Evolutionary conservation across 2,113 vertebrate genomes (phyloP), one percentile per base, ranked within the genome.

Genomic region (Ceuthmochares aereus): DNA sequence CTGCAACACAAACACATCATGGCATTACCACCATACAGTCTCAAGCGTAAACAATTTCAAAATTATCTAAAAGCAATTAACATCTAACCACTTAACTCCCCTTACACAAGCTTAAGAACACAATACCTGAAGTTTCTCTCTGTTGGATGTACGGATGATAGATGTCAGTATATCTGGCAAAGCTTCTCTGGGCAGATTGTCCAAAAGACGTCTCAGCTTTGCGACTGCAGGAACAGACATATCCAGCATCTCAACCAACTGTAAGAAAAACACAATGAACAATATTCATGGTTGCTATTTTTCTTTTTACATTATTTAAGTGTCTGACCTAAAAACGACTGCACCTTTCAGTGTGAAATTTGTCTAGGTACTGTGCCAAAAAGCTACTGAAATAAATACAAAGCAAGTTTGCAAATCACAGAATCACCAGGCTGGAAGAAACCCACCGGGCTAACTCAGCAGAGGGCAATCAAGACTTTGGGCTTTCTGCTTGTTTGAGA

Each of bases 171-270:
- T 98, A 54, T 99, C 99, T 6, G 99, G 99, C 14, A 99, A 97
- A 14, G 99, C 98, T 96, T 99, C 99, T 73, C 98, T 98, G 14
- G 99, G 99, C 59, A 99, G 98, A 80, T 97, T 99, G 97, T 99
- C 99, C 96, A 99, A 80, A 63, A 99, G 98, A 22, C 98, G 98
- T 47, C 99, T 98, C 88, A 99, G 98, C 95, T 99, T 99, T 26
- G 99, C 99, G 4, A 99, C 99, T 7, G 99, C 99, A 26, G 99
- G 99, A 51, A 99, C 99, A 0, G 99, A 99, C 98, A 99, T 98
- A 94, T 99, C 99, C 97, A 99, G 94, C 99, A 99, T 99, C 84
- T 99, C 99, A n/a, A 99, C 98, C 96, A 99, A 94, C 99, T 99
- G 36, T 10, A 94, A 62, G 43, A 14, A 42, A 34, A 43, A 84